Evolutionary conservation across 2,888 invertebrate species (phyloP), one percentile per base, ranked within the genome.

Genomic region (Epistrophe eligans): DNA sequence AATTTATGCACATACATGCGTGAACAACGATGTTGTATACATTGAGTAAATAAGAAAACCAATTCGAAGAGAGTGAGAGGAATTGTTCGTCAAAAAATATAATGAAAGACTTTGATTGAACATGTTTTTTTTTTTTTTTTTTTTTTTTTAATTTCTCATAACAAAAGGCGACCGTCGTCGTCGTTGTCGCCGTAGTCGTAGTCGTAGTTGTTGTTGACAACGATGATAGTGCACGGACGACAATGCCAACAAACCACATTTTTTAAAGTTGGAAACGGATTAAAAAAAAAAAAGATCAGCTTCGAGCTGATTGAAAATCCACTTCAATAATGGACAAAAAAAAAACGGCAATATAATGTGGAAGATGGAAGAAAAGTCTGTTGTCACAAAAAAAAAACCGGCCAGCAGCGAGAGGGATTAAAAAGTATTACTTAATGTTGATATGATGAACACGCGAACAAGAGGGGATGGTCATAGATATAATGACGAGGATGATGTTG

Each of bases 121-220:
- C 28, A n/a, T 28, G n/a, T 66, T 40, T 57, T 57, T 13, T 57
- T 13, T 38, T 79, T 43, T n/a, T 55, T 70, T 55, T 74, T 70
- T 55, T 74, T 70, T 62, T 79, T 74, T 38, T 80, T 43, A 55
- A 58, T 72, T 74, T 62, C 43, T 45, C 24, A 57, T 77, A 77
- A 82, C 85, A 85, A 85, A 73, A 82, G 82, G 38, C 77, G 48
- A 66, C 72, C 81, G 67, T 66, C 82, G 81, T 58, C 74, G 79
- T 32, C 32, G 55, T 48, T 74, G 79, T 32, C 32, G 55, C 72
- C 81, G 67, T 66, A 79, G 81, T 58, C 74, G 79, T 32, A 3
- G 55, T 58, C 80, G 79, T 32, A 4, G 45, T 48, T 74, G 79
- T 76, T 64, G 71, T 67, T 50, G 60, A 55, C 80, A 57, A 43